Base-by-base conservation (phyloP, 2,888 invertebrate species). In the Nomada ferruginata region DNA sequence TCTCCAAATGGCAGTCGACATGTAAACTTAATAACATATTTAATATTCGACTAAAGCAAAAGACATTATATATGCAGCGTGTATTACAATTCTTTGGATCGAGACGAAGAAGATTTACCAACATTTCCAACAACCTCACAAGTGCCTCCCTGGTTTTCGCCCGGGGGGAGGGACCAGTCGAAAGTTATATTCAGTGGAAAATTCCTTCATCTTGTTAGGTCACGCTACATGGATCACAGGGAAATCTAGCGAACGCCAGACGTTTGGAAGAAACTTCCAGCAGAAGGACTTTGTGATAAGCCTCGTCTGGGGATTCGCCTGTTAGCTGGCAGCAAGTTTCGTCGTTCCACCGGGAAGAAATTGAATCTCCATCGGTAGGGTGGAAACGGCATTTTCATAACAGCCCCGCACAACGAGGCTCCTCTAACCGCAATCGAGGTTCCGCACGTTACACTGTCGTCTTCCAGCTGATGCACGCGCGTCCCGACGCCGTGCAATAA, bases 381-480 rank as follows among this genome's bases (percentile, higher is more conserved):
- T 9, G 36, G 59, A 47, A 15, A 47, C 23, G 23, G 60, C 20
- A 65, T 60, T 66, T 29, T 50, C 64, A 52, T 53, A 60, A 60
- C 65, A 47, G 29, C 52, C 52, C n/a, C 53, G n/a, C 15, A 13
- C 13, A 47, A 44, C 42, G 52, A 23, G 20, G 57, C 15, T 29
- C 50, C 20, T 53, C 36, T n/a, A 53, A 75, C 69, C 60, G 44
- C 44, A 69, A 42, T 69, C 75, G 55, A 76, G 61, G 53, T 63
- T 47, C 29, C 36, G 44, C 18, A n/a, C 53, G 66, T 66, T 36
- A 60, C 44, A 57, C 52, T 15, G 26, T 23, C 29, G 79, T 52
- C 79, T 64, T 79, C 18, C 71, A 52, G 29, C 53, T 63, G 74
- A 55, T 66, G 63, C 50, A 61, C 50, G 63, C 50, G 44, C 15